Percentiles rank a stretch among this genome's conserved stretches.
These are phyloP conservation scores for Trachops cirrhosus DNA, from an alignment of 2,797 vertebrate genomes.

Conservation along the genomic window DNA sequence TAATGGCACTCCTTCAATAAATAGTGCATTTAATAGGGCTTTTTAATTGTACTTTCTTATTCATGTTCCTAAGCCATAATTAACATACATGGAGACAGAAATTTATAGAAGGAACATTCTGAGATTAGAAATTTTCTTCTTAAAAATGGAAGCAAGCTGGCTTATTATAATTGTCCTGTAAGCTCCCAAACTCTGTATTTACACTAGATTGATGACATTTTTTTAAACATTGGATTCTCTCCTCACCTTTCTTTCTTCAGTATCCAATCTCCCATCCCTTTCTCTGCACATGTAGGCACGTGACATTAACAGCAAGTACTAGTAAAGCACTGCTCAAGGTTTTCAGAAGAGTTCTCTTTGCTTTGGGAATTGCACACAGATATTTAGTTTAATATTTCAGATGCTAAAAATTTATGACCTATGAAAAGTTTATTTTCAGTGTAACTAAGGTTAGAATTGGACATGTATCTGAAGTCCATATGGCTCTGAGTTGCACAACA, in stretches of 20 bases:
- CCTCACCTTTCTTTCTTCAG: not conserved
- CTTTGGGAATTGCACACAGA: not conserved
- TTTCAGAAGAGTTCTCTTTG: not conserved
- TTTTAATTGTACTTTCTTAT: not conserved
- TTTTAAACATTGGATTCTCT: not conserved
- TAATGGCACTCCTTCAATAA: not conserved
- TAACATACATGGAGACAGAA: not conserved
- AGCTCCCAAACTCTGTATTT: not conserved
- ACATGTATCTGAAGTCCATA: conserved; percentile 7
- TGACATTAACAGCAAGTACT: not conserved
- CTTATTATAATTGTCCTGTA: not conserved
- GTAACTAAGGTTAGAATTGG: conserved; percentile 23
- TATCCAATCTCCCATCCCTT: not conserved
- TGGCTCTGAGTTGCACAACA: not conserved
- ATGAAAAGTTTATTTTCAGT: conserved; percentile 49
- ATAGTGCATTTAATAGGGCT: not conserved
- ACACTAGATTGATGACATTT: not conserved
- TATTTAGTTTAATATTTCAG: conserved; percentile 25
- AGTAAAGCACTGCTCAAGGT: accelerated
- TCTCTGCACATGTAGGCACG: not conserved
- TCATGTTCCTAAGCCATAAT: not conserved
- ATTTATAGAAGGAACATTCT: not conserved
- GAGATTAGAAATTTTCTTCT: not conserved
- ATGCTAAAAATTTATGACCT: conserved; percentile 56
- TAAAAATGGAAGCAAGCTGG: not conserved